Base-by-base conservation (phyloP, 2,113 vertebrate genomes). In the Pipa parva region DNA sequence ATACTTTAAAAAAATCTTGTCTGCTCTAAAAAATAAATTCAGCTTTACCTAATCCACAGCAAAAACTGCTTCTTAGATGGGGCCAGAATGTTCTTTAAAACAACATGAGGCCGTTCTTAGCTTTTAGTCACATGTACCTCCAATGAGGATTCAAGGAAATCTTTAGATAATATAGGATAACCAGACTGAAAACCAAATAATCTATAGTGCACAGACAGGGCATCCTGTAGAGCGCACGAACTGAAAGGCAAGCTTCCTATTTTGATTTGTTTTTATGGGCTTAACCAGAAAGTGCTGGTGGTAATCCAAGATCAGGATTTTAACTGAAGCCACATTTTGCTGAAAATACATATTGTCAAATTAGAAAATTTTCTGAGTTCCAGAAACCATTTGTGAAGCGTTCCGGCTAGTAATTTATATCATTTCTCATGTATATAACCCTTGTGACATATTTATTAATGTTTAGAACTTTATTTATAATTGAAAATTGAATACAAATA, bases 151-250 rank as follows among this genome's bases (percentile, higher is more conserved):
- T 27, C 7, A 7, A 54, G 51, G 17, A 7, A 54, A 17, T 9
- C 25, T 28, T 54, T 54, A 20, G 51, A 54, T 7, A 27, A 15
- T 24, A 54, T 54, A 54, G 51, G 12, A 3, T 54, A 27, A 54
- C 51, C 24, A n/a, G 22, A n/a, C 11, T 7, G 25, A 13, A 54
- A 24, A 54, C 24, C 51, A 54, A 54, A 54, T 54, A 54, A 54
- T 54, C 42, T 46, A 28, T 54, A 15, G 28, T 29, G 51, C 26
- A 28, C 51, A 26, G 51, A 27, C 51, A 26, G 12, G 25, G 48
- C 20, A 50, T 21, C 20, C 48, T 50, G n/a, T n/a, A n/a, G n/a
- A n/a, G n/a, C n/a, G n/a, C n/a, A n/a, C n/a, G 48, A n/a, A n/a
- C 2, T 3, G 7, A 3, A 54, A 28, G 25, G 25, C 25, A 13